Percentiles rank a stretch among this genome's conserved stretches.
phyloP scores from a whole-genome alignment of 2,113 vertebrate species.

The Tauraco erythrolophus region DNA sequence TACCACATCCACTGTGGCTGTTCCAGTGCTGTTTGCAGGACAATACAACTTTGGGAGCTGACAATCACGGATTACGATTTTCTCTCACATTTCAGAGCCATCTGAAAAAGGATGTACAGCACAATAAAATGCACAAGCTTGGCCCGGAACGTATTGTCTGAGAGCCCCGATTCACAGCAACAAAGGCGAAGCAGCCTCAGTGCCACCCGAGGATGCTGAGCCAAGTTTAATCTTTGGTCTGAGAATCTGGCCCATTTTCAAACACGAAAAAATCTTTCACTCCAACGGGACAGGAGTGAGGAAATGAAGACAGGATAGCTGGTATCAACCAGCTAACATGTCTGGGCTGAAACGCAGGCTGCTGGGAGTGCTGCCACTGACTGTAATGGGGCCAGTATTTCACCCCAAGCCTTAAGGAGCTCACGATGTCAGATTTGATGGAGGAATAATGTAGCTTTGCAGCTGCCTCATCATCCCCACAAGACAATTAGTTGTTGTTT shows the following conservation, averaged over 20 bases:
- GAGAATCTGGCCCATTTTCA: slow-evolving; percentile 52
- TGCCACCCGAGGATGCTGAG: slow-evolving; percentile 43
- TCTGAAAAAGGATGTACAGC: background rate
- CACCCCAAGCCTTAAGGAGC: slow-evolving; percentile 47
- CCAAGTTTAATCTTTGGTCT: slow-evolving; percentile 54
- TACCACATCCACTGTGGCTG: background rate
- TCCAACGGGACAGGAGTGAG: slow-evolving; percentile 23
- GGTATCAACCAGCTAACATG: slow-evolving; percentile 47
- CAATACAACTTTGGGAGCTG: background rate
- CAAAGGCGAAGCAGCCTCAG: slow-evolving; percentile 28
- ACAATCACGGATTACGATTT: background rate
- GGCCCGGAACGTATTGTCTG: slow-evolving; percentile 16
- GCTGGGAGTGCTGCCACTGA: slow-evolving; percentile 50
- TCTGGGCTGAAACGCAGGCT: background rate
- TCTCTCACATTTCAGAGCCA: background rate
- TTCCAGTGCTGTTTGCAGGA: background rate
- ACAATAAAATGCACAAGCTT: slow-evolving; percentile 1
- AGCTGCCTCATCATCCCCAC: slow-evolving; percentile 59
- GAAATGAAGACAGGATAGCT: slow-evolving; percentile 58
- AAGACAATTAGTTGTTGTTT: slow-evolving; percentile 71
- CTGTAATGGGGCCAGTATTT: slow-evolving; percentile 29
- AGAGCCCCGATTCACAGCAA: slow-evolving; percentile 28
- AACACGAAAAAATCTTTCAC: slow-evolving; percentile 36
- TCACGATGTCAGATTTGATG: slow-evolving; percentile 10
- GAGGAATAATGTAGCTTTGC: slow-evolving; percentile 23